Evolutionary conservation across 2,888 invertebrate species (phyloP).

Genomic region (Synanthedon andrenaeformis): DNA sequence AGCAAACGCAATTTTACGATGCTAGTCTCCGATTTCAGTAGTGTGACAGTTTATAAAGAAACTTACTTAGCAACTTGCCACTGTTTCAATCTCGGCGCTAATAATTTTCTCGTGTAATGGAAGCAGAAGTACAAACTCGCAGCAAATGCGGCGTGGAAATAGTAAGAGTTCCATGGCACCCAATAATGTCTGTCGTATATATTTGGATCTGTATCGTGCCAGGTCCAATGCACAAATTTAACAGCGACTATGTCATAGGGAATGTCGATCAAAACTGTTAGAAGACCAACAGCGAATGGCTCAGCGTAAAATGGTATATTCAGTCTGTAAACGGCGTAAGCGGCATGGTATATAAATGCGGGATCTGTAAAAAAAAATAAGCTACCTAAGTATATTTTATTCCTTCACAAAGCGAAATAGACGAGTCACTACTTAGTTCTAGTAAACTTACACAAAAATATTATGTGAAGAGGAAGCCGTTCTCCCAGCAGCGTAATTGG

Average conservation of each 20-base stretch:
- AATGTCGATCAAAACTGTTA: constrained; percentile 79
- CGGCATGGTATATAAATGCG: constrained; percentile 72
- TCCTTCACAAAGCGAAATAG: too few relatives aligned
- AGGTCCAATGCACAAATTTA: constrained; percentile 85
- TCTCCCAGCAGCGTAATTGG: constrained; percentile 78
- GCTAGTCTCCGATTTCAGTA: too few relatives aligned
- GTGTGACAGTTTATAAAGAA: not conserved
- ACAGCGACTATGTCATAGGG: constrained; percentile 85
- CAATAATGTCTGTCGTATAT: constrained; percentile 81
- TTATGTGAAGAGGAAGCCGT: constrained; percentile 79
- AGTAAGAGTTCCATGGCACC: constrained; percentile 88
- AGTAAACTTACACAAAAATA: constrained; percentile 74
- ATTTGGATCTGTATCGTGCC: constrained; percentile 83
- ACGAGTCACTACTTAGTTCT: too few relatives aligned
- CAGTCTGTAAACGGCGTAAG: constrained; percentile 67
- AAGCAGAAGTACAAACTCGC: constrained; percentile 79
- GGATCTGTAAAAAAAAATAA: constrained; percentile 54
- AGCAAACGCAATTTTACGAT: too few relatives aligned
- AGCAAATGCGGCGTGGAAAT: constrained; percentile 82
- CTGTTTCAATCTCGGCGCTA: constrained; percentile 63
- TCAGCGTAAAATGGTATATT: constrained; percentile 70
- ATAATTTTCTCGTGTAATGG: constrained; percentile 65
- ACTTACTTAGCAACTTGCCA: constrained; percentile 71
- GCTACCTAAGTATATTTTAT: not conserved
- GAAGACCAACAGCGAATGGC: constrained; percentile 77